These are phyloP conservation scores for Margaritifera margaritifera DNA, from an alignment of 2,888 invertebrate genomes.

Conservation along the genomic window DNA sequence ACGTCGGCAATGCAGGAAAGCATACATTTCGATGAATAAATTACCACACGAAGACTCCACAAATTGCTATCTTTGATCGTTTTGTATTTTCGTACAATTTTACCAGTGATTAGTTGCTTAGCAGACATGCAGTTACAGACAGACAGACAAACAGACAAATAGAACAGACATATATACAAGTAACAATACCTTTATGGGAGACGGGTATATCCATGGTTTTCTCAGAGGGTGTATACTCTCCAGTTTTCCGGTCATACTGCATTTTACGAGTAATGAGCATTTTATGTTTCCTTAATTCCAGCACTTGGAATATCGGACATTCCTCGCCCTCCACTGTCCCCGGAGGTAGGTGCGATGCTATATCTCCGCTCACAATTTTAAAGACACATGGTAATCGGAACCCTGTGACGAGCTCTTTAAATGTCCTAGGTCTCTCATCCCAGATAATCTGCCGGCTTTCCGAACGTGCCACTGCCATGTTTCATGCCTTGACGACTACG, in stretches of 20 bases:
- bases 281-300: slow-evolving; percentile 55
- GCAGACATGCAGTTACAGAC: no score
- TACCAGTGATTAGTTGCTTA: no score
- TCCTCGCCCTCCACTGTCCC: slow-evolving; percentile 7
- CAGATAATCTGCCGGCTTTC: slow-evolving; percentile 34
- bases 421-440: slow-evolving; percentile 49
- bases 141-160: no score
- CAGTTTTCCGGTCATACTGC: slow-evolving; percentile 60
- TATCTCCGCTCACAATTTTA: slow-evolving; percentile 22
- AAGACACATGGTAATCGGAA: slow-evolving; percentile 35
- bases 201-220: slow-evolving; percentile 56
- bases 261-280: slow-evolving; percentile 54
- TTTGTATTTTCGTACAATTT: no score
- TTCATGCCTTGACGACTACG: no score
- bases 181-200: slow-evolving; percentile 55
- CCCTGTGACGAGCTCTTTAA: slow-evolving; percentile 48
- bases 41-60: no score
- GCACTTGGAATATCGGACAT: slow-evolving; percentile 49
- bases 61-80: no score
- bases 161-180: background rate
- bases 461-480: background rate
- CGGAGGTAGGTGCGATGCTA: background rate
- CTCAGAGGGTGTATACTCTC: slow-evolving; percentile 56
- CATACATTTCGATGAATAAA: no score
- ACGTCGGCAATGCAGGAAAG: no score